A percentile compares a stretch with the other conserved stretches of the same genome.
phyloP scores from a whole-genome alignment of 2,113 vertebrate genomes.

The Stegostoma tigrinum region DNA sequence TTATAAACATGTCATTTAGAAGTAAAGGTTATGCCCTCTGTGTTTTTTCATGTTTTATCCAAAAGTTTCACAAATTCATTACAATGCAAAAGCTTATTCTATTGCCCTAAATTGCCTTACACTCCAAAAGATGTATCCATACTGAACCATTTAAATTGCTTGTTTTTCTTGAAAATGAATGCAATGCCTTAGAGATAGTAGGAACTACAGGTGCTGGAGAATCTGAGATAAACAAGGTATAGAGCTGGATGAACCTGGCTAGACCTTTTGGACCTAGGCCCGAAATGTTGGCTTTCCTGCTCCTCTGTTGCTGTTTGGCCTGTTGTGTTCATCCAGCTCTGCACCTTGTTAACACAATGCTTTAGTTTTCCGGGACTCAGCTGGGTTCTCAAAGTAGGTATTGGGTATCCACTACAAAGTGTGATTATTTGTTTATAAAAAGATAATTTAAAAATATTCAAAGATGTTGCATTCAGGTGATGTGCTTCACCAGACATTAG shows the following conservation, averaged over 20 bases:
- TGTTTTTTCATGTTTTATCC: neutral
- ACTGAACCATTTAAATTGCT: constrained; percentile 56
- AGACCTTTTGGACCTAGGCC: no score
- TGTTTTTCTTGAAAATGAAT: constrained; percentile 37
- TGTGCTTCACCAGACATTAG: neutral
- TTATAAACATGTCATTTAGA: neutral
- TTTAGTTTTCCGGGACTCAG: neutral
- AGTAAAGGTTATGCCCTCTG: neutral
- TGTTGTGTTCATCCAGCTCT: no score
- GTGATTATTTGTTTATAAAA: constrained; percentile 10
- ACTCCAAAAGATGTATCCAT: constrained; percentile 54
- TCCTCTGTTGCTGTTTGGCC: no score
- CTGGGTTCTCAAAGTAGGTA: neutral
- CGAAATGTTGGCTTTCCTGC: no score
- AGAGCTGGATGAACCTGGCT: no score
- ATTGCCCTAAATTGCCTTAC: constrained; percentile 58
- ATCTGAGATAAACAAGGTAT: no score
- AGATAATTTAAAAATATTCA: neutral
- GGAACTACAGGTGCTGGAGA: no score
- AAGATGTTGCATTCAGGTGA: neutral
- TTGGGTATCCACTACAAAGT: neutral
- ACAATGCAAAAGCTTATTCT: constrained; percentile 40
- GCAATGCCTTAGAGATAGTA: neutral
- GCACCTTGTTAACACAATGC: neutral
- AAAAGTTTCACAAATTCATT: neutral